A percentile compares a stretch with the other conserved stretches of the same genome.
phyloP scores from a whole-genome alignment of 2,797 vertebrate species.

The Tapirus indicus region DNA sequence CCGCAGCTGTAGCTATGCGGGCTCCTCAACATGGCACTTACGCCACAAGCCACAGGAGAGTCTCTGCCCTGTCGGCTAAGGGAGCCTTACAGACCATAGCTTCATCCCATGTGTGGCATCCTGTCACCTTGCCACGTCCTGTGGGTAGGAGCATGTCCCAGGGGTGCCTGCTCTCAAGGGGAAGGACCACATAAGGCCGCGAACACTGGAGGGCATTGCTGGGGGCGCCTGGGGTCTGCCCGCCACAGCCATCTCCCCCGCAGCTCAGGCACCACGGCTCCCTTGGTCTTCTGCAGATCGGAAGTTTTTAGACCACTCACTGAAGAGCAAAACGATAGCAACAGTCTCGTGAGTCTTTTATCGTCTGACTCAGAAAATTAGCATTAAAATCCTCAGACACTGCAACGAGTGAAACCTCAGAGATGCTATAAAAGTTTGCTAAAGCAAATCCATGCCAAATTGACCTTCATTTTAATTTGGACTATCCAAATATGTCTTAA shows the following conservation, averaged over 20 bases:
- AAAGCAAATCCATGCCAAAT: constrained; percentile 16
- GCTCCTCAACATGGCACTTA: neutral
- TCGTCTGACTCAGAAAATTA: neutral
- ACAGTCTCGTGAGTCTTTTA: neutral
- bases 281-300: neutral
- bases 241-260: accelerated
- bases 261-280: no score
- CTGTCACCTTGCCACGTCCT: neutral
- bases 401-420: neutral
- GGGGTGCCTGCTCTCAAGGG: neutral
- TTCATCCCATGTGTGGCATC: accelerated
- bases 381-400: neutral
- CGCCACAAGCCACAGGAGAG: neutral
- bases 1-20: accelerated
- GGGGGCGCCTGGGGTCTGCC: neutral
- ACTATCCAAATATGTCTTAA: neutral
- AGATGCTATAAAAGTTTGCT: neutral
- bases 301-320: neutral
- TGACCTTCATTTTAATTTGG: constrained; percentile 24
- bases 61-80: neutral
- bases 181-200: neutral
- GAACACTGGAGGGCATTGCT: neutral
- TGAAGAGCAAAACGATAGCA: neutral
- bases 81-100: neutral
- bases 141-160: neutral